phyloP scores from a whole-genome alignment of 2,888 invertebrate species.

The Autographa gamma region DNA sequence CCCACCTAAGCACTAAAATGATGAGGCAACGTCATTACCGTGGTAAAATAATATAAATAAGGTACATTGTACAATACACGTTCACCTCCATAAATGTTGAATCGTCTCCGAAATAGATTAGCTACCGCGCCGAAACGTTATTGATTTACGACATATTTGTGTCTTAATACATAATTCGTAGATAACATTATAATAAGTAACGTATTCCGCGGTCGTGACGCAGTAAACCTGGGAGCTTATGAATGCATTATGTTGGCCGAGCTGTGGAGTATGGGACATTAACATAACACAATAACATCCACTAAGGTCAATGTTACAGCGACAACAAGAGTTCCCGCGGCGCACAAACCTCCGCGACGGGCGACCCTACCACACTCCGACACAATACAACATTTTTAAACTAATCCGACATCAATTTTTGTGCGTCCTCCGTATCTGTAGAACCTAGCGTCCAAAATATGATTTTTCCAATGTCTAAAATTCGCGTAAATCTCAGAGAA shows the following conservation, averaged over 20 bases:
- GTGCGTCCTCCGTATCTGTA: too few relatives aligned
- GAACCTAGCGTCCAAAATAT: too few relatives aligned
- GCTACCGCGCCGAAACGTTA: neutral
- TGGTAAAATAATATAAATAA: too few relatives aligned
- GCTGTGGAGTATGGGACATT: slow-evolving; percentile 14
- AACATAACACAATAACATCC: slow-evolving; percentile 16
- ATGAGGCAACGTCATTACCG: neutral
- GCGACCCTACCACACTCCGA: neutral
- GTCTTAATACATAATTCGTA: neutral
- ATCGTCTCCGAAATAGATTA: neutral
- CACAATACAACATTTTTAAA: neutral
- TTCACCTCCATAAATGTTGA: neutral
- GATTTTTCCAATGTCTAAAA: too few relatives aligned
- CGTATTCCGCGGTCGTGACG: neutral
- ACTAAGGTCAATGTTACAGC: slow-evolving; percentile 37
- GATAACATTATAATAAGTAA: neutral
- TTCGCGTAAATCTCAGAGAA: too few relatives aligned
- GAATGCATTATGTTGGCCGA: slow-evolving; percentile 7
- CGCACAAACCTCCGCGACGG: slow-evolving; percentile 10
- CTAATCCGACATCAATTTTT: too few relatives aligned
- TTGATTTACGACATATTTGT: neutral
- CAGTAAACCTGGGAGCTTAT: neutral
- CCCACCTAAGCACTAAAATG: neutral
- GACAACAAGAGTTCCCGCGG: slow-evolving; percentile 24
- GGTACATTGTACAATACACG: neutral